A percentile compares a stretch with the other conserved stretches of the same genome.
These are phyloP conservation scores for Drosophila nigrodunni DNA, from an alignment of 1,140 invertebrate genomes.

Conservation along the genomic window DNA sequence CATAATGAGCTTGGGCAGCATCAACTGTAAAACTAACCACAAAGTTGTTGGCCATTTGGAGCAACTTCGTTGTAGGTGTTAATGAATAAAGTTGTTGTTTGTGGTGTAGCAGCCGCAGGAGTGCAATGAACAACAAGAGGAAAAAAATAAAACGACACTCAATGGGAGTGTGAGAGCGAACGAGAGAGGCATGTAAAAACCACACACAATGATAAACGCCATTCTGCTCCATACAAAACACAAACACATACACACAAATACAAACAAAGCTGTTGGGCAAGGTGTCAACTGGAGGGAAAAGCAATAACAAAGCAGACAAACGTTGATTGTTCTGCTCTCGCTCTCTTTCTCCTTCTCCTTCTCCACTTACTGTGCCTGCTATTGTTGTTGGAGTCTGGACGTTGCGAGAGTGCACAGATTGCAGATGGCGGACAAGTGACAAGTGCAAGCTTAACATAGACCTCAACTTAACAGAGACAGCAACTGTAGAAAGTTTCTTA, in stretches of 20 bases:
- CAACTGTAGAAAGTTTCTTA: not conserved
- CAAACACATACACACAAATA: constrained; percentile 23
- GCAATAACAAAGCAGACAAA: constrained; percentile 68
- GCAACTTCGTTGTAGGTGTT: constrained; percentile 78
- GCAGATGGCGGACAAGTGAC: constrained; percentile 39
- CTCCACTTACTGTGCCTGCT: constrained; percentile 12
- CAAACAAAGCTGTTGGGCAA: constrained; percentile 45
- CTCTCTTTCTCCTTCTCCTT: no score
- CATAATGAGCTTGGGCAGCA: constrained; percentile 70
- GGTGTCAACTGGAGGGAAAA: constrained; percentile 65
- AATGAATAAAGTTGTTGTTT: constrained; percentile 84
- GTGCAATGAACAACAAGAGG: constrained; percentile 55
- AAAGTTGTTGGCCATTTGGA: constrained; percentile 75
- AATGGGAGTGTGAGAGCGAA: constrained; percentile 7
- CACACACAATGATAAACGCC: constrained; percentile 76
- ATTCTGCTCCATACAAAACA: constrained; percentile 45
- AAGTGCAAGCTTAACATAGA: constrained; percentile 65
- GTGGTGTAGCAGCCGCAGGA: constrained; percentile 61
- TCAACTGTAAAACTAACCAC: constrained; percentile 71
- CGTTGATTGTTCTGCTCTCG: constrained; percentile 62
- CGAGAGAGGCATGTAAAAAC: constrained; percentile 41
- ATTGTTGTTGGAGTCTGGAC: constrained; percentile 46
- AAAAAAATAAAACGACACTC: constrained; percentile 58
- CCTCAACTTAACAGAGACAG: constrained; percentile 3
- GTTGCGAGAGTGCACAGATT: constrained; percentile 36